Base-by-base conservation (phyloP, 2,797 vertebrate genomes). In the Squalus acanthias region DNA sequence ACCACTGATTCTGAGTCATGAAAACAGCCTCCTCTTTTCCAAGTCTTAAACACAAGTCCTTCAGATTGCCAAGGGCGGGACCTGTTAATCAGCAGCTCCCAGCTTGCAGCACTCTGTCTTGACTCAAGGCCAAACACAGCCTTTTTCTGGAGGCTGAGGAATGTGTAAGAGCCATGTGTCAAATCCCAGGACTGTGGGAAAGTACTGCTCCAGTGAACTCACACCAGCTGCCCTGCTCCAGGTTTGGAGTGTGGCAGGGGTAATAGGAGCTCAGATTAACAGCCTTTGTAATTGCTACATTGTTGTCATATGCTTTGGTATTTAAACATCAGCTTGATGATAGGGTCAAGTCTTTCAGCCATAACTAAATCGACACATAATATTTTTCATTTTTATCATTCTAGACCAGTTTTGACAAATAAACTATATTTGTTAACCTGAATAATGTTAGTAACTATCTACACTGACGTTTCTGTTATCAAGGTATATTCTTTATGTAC, bases 131-230 rank as follows among this genome's bases (percentile, higher is more conserved):
- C 98, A 98, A 98, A 97, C 96, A 97, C 98, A 97, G 98, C 97
- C 97, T 97, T 97, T 97, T 98, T 98, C 98, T 98, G 98, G 97
- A 98, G 98, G 98, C 98, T 98, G 98, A 98, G 99, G 99, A 99
- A 99, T 99, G 99, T 99, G 99, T 98, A 98, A 99, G 98, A 99
- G 98, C 99, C 99, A 98, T 99, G 99, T 99, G 99, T 99, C 99
- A 98, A 98, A 98, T 98, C 98, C 98, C 98, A 98, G 98, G 99
- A 99, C 99, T 99, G 99, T 99, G 99, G 99, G 99, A 99, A 99
- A 99, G 98, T 98, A 98, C 98, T 99, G 99, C 99, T 99, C 99
- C 98, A 98, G 69, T 95, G 94, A 95, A 95, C 94, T 74, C 63
- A 69, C 65, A 93, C 91, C 94, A 95, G 94, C 97, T 98, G 98